Percentiles rank a stretch among this genome's conserved stretches.
These are phyloP conservation scores for Pogonocichla stellata DNA, from an alignment of 2,113 vertebrate genomes.

Conservation along the genomic window DNA sequence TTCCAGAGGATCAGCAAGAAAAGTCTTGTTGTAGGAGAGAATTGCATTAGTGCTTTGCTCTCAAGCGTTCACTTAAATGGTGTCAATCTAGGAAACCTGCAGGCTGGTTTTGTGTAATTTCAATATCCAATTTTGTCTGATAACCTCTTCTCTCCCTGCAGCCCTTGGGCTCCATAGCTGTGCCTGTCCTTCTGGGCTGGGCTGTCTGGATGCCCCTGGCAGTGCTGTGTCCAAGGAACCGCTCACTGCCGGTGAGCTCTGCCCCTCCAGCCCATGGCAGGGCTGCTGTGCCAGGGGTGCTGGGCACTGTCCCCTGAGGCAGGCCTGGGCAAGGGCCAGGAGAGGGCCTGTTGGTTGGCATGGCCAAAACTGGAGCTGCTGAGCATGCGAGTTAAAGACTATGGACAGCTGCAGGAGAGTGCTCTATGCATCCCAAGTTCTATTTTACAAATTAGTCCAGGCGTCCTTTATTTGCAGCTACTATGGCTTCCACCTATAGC, in stretches of 20 bases:
- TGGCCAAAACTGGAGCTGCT: background rate
- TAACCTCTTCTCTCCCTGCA: background rate
- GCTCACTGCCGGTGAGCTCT: background rate
- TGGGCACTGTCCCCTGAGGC: background rate
- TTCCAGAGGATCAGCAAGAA: background rate
- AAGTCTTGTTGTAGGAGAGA: background rate
- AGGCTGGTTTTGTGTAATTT: background rate
- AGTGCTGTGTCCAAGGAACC: background rate
- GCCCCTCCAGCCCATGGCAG: background rate
- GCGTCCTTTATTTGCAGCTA: background rate
- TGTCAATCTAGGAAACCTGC: background rate
- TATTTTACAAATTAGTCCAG: background rate
- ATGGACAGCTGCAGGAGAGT: background rate
- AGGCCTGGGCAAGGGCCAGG: background rate
- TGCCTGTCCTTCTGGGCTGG: background rate
- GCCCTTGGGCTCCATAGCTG: background rate
- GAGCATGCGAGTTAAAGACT: background rate
- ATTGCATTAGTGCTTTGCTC: background rate
- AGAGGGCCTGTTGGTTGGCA: background rate
- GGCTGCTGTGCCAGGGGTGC: background rate
- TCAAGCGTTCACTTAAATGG: background rate
- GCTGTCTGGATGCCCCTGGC: background rate
- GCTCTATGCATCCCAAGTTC: background rate
- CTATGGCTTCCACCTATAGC: background rate
- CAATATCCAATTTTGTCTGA: background rate